Conservation (phyloP, 1,140 invertebrate genomes). For the Heliothis subflexa region DNA sequence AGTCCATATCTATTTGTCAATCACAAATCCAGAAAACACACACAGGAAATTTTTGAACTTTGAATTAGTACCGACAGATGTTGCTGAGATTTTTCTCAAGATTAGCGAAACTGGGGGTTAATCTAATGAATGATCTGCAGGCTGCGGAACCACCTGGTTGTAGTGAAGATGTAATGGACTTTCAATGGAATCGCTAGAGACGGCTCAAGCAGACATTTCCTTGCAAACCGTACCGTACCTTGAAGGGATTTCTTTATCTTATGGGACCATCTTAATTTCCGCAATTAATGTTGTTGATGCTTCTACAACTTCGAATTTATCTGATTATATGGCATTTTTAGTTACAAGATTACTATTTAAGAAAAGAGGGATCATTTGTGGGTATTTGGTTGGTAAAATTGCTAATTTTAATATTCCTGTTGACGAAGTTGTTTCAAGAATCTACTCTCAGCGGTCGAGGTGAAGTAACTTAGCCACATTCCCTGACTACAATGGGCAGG, state of each 20-base stretch:
- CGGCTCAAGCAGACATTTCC: conserved; percentile 3
- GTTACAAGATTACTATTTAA: neutral
- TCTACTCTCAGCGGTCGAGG: neutral
- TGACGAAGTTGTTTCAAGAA: neutral
- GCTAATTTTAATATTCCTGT: neutral
- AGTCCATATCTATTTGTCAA: conserved; percentile 29
- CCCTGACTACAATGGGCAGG: conserved; percentile 20
- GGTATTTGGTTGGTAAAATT: neutral
- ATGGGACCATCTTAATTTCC: neutral
- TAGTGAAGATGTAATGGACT: conserved; percentile 35
- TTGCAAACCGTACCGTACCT: neutral
- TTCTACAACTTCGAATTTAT: neutral
- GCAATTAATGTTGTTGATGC: neutral
- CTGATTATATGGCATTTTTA: neutral
- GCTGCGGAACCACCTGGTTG: neutral
- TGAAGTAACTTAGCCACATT: neutral
- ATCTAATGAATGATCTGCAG: conserved; percentile 31
- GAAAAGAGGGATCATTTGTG: no score
- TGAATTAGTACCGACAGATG: conserved; percentile 34
- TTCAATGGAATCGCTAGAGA: conserved; percentile 7
- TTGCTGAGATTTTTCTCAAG: conserved; percentile 11
- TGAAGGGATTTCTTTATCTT: neutral
- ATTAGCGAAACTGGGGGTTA: conserved; percentile 5
- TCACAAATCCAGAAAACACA: conserved; percentile 33
- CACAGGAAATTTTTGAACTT: conserved; percentile 35